phyloP scores from a whole-genome alignment of 2,113 vertebrate genomes.

The Hippotragus niger region DNA sequence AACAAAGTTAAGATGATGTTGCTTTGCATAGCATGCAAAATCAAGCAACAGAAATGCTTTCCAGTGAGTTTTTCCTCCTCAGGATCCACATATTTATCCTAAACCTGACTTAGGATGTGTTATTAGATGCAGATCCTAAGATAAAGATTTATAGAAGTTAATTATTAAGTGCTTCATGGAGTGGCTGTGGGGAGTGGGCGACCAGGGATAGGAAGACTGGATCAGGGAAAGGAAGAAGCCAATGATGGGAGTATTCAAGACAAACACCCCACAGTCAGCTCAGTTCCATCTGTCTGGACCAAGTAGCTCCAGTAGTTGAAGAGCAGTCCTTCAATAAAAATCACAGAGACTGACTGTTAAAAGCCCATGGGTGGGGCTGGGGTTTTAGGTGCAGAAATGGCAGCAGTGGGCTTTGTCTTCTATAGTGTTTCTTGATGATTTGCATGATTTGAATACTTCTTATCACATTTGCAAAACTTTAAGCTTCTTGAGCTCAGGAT shows the following conservation, averaged over 20 bases:
- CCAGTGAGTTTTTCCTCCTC: not conserved
- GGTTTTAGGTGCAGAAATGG: not conserved
- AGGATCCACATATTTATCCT: not conserved
- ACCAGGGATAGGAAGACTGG: not conserved
- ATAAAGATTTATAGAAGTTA: not conserved
- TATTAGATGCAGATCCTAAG: not conserved
- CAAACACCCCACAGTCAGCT: not conserved
- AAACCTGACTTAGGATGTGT: not conserved
- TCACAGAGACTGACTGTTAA: not conserved
- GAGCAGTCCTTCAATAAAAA: not conserved
- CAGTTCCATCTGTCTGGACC: not conserved
- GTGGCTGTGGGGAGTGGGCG: not conserved
- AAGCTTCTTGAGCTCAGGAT: not conserved
- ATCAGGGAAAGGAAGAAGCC: not conserved
- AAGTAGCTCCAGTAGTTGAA: not conserved
- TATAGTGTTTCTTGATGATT: not conserved
- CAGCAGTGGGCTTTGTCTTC: not conserved
- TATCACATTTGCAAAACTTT: not conserved
- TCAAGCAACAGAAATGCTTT: not conserved
- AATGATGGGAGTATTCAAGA: not conserved
- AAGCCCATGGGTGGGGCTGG: not conserved
- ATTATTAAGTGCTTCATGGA: not conserved
- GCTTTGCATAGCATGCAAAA: not conserved
- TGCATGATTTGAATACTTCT: not conserved
- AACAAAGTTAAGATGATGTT: not conserved